A percentile compares a stretch with the other conserved stretches of the same genome.
Conservation (phyloP, 2,888 invertebrate genomes). For the Plagodis pulveraria region DNA sequence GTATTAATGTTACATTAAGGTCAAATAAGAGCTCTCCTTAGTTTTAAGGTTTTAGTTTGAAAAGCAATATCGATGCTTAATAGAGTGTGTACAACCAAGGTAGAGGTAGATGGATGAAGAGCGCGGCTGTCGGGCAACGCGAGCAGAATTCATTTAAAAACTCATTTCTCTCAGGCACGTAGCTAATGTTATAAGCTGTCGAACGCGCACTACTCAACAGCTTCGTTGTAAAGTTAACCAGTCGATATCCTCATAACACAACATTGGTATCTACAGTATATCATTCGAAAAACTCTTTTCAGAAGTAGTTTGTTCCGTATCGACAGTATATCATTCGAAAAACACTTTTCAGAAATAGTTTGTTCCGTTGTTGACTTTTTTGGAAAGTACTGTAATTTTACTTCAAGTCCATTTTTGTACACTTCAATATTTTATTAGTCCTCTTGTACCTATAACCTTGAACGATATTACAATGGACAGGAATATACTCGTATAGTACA, state of each 20-base stretch:
- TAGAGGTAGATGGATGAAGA: slow-evolving; percentile 21
- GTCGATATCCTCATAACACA: too few species aligned
- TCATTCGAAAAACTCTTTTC: too few species aligned
- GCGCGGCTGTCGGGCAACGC: slow-evolving; percentile 40
- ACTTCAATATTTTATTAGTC: slow-evolving; percentile 3
- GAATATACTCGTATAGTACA: slow-evolving; percentile 13
- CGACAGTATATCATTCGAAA: too few species aligned
- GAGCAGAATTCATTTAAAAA: slow-evolving; percentile 70
- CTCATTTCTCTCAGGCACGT: slow-evolving; percentile 70
- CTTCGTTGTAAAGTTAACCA: slow-evolving; percentile 21
- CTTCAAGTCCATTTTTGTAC: too few species aligned
- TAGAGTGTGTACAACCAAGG: slow-evolving; percentile 11
- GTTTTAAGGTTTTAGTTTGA: too few species aligned
- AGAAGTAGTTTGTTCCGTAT: too few species aligned
- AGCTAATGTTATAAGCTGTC: slow-evolving; percentile 65
- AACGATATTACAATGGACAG: slow-evolving; percentile 11
- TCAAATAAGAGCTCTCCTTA: too few species aligned
- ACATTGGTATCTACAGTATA: too few species aligned
- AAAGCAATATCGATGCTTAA: slow-evolving; percentile 17
- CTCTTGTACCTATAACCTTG: slow-evolving; percentile 7
- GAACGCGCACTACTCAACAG: slow-evolving; percentile 42
- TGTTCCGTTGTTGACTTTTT: too few species aligned
- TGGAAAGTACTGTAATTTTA: too few species aligned
- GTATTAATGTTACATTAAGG: too few species aligned
- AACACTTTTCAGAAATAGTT: too few species aligned